Evolutionary conservation across 1,140 invertebrate genomes (phyloP).

Genomic region (Heterodera schachtii): DNA sequence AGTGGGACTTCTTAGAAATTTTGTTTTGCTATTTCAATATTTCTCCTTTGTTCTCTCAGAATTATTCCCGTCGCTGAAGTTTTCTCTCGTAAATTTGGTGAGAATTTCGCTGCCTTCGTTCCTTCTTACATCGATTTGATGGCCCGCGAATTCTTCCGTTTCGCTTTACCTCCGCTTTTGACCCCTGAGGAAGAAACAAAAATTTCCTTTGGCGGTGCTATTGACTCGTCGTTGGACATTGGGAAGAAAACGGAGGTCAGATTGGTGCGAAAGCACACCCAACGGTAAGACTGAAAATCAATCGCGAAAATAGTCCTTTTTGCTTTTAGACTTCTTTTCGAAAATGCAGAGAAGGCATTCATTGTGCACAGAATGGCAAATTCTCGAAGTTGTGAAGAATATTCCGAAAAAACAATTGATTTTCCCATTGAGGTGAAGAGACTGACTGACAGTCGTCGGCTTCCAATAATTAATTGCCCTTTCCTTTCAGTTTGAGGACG

Average conservation of each 20-base stretch:
- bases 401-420: slow-evolving; percentile 40
- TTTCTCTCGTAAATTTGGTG: slow-evolving; percentile 31
- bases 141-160: slow-evolving; percentile 37
- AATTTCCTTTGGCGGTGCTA: not conserved
- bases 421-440: slow-evolving; percentile 38
- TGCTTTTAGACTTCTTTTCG: slow-evolving; percentile 46
- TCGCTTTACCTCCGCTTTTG: slow-evolving; percentile 44
- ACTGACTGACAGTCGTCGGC: not conserved
- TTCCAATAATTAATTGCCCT: not conserved
- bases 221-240: not conserved
- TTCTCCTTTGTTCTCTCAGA: slow-evolving; percentile 9
- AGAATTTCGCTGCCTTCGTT: slow-evolving; percentile 29
- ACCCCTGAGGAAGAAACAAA: slow-evolving; percentile 17
- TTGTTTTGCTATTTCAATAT: not conserved
- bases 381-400: slow-evolving; percentile 30
- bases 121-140: slow-evolving; percentile 41
- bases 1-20: not conserved
- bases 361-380: slow-evolving; percentile 49
- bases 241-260: slow-evolving; percentile 31
- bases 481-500: slow-evolving; percentile 37
- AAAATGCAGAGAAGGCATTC: slow-evolving; percentile 35
- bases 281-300: slow-evolving; percentile 27
- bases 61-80: slow-evolving; percentile 27
- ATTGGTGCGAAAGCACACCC: slow-evolving; percentile 47
- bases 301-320: not conserved